Evolutionary conservation across 2,113 vertebrate genomes (phyloP).

Genomic region (Penelope pileata): DNA sequence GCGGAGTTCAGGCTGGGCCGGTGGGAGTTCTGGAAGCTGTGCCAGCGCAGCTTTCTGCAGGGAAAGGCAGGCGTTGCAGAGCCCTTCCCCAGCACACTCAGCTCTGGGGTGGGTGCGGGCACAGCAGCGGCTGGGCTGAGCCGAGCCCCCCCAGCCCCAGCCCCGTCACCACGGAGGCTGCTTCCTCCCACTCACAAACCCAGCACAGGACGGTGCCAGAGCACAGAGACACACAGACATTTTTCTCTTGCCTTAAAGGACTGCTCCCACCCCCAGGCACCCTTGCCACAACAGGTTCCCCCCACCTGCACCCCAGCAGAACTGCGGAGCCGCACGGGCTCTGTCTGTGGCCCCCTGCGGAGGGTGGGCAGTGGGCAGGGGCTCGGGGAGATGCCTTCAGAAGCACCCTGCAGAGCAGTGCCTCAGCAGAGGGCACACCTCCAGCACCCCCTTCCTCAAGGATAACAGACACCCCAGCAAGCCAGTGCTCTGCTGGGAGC

Average conservation of each 20-base stretch:
- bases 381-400: background rate
- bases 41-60: constrained; percentile 86
- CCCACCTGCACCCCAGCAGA: too few relatives aligned
- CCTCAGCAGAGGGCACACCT: accelerated
- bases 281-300: background rate
- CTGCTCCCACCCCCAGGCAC: background rate
- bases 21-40: constrained; percentile 91
- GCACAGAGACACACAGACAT: accelerated
- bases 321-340: background rate
- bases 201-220: background rate
- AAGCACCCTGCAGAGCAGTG: accelerated
- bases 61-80: background rate
- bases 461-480: background rate
- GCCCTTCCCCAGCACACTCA: background rate
- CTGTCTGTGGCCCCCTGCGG: background rate
- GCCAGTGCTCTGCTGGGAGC: background rate
- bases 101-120: background rate
- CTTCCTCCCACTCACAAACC: background rate
- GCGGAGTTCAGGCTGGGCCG: constrained; percentile 86
- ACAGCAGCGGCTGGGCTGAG: accelerated
- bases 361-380: background rate
- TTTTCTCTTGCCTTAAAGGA: background rate
- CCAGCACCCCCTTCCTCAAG: background rate
- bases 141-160: background rate
- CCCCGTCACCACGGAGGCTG: accelerated